Percentiles rank a stretch among this genome's conserved stretches.
Conservation (phyloP, 2,797 vertebrate species). For the Eulemur mongoz region DNA sequence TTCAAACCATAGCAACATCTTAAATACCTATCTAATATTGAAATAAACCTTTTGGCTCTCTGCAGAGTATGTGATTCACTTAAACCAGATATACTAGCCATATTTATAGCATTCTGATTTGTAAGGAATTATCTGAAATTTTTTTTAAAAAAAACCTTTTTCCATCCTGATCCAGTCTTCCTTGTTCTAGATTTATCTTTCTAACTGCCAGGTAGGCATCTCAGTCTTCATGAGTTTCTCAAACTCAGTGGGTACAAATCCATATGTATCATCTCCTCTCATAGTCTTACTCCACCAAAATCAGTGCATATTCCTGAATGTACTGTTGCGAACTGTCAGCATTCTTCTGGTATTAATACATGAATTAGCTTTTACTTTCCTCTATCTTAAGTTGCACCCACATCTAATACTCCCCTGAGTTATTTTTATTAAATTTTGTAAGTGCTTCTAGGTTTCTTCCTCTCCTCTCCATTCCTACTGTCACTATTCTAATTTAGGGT, state of each 20-base stretch:
- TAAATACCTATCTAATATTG: background rate
- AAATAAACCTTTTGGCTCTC: constrained; percentile 14
- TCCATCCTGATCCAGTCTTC: background rate
- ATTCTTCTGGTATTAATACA: background rate
- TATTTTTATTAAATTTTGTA: background rate
- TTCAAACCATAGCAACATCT: background rate
- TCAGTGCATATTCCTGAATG: background rate
- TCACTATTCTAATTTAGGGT: background rate
- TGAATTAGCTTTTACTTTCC: background rate
- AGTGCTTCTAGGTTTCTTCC: background rate
- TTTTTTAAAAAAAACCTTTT: background rate
- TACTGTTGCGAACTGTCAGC: background rate
- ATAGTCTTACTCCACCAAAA: background rate
- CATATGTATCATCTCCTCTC: background rate
- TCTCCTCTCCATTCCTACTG: background rate
- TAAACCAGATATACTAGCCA: background rate
- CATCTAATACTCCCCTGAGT: background rate
- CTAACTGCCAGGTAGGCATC: background rate
- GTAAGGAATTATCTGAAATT: background rate
- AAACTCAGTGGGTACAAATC: background rate
- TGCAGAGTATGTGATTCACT: background rate
- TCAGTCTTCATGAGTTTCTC: background rate
- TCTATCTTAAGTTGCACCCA: background rate
- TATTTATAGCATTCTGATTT: background rate
- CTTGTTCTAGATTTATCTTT: background rate